Base-by-base conservation (phyloP, 2,888 invertebrate genomes). In the Harpalus rubripes region DNA sequence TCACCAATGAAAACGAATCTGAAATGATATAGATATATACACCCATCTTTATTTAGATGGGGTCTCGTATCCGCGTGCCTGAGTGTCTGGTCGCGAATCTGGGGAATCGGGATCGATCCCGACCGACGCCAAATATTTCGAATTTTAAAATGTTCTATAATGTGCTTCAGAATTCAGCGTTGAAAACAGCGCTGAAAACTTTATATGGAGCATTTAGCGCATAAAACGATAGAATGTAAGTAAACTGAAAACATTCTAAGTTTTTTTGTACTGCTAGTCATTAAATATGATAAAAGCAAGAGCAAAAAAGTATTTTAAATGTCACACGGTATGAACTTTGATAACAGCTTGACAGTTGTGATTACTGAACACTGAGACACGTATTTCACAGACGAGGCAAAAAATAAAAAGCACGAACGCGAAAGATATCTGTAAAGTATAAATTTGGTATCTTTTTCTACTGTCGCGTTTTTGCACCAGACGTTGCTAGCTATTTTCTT, bases 371-470 rank as follows among this genome's bases (percentile, higher is more conserved):
- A 59, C 59, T 59, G 79, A 79, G 41, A 79, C 79, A 61, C 32
- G 79, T 79, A 61, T 79, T 79, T 74, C 61, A 59, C 79, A 79
- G 79, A 79, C 79, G 41, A 52, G 44, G 15, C 56, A 78, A 78
- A 78, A 78, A 52, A 52, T 78, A 58, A 58, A 44, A 78, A 56
- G 78, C 58, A 10, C 26, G 78, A 32, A 79, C 32, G 61, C 16
- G 78, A 79, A 61, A 79, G 52, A 61, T 79, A 79, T 79, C 79
- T 79, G 79, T 41, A 61, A 79, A 79, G 58, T 79, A 79, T 58
- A 61, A 59, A 78, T 78, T 58, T 39, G 39, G 79, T 79, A 61
- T 61, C 41, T 79, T 61, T 32, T 18, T 61, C 59, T 61, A 79
- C n/a, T 61, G 79, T 59, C 61, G 16, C 59, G 79, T 58, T 79